phyloP scores from a whole-genome alignment of 2,797 vertebrate species.

The Steatocranus sp. region DNA sequence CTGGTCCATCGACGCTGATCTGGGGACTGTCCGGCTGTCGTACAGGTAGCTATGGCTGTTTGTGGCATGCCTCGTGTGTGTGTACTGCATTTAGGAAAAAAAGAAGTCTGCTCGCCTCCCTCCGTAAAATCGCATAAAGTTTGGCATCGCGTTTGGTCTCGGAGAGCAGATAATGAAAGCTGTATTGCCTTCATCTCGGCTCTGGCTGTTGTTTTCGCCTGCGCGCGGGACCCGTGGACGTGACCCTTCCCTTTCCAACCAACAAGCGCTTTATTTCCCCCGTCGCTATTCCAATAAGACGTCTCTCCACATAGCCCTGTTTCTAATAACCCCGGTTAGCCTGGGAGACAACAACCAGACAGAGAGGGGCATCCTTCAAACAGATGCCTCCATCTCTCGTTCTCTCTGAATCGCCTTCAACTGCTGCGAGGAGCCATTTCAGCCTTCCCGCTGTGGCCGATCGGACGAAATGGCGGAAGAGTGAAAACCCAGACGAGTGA shows the following conservation, averaged over 20 bases:
- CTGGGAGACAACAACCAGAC: constrained; percentile 48
- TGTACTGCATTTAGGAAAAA: constrained; percentile 29
- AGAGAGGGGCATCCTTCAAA: constrained; percentile 12
- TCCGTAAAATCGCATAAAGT: constrained; percentile 36
- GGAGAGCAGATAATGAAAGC: constrained; percentile 54
- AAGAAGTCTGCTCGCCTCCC: constrained; percentile 33
- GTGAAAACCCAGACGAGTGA: constrained; percentile 7
- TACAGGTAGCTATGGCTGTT: constrained; percentile 63
- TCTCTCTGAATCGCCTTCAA: neutral
- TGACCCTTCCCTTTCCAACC: constrained; percentile 48
- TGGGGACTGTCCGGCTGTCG: neutral
- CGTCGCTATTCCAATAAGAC: constrained; percentile 62
- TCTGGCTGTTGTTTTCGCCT: constrained; percentile 37
- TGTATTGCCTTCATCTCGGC: constrained; percentile 33
- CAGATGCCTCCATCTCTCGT: neutral
- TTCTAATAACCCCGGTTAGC: constrained; percentile 59
- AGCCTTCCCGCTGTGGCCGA: neutral
- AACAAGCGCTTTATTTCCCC: constrained; percentile 64
- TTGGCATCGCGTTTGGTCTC: constrained; percentile 37
- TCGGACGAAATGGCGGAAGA: constrained; percentile 31
- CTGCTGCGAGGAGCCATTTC: neutral
- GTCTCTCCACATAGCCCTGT: constrained; percentile 31
- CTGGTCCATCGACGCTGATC: neutral
- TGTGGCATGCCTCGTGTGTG: constrained; percentile 37
- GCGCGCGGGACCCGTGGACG: constrained; percentile 13